Conservation (phyloP, 1,140 invertebrate genomes). For the Propsilocerus akamusi region DNA sequence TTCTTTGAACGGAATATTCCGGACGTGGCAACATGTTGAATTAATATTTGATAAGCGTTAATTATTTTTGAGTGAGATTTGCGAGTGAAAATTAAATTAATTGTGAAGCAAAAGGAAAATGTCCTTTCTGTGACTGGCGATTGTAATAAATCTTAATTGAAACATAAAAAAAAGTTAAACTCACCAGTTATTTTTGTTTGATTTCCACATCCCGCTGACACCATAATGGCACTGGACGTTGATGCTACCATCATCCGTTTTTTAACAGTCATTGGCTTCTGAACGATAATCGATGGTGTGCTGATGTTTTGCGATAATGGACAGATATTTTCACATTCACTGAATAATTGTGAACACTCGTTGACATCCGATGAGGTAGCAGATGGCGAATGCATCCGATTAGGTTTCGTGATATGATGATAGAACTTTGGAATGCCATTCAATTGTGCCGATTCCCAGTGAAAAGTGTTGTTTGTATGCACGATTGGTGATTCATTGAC, state of each 20-base stretch:
- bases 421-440: neutral
- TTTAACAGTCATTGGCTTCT: neutral
- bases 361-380: neutral
- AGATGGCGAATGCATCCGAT: neutral
- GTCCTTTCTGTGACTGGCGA: no score
- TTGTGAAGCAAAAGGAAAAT: no score
- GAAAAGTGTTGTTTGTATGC: neutral
- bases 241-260: neutral
- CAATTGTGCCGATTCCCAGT: neutral
- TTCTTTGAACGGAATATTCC: no score
- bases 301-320: neutral
- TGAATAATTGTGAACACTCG: neutral
- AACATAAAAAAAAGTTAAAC: neutral
- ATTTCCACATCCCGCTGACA: neutral
- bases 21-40: no score
- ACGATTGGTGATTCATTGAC: neutral
- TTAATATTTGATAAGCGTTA: no score
- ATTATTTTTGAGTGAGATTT: no score
- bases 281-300: neutral
- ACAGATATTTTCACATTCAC: constrained; percentile 1
- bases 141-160: no score
- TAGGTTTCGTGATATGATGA: neutral
- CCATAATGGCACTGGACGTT: neutral
- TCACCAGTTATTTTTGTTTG: constrained; percentile 1
- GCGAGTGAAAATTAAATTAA: no score